Evolutionary conservation across 2,797 vertebrate genomes (phyloP).

Genomic region (Mormyrops boulengeri): DNA sequence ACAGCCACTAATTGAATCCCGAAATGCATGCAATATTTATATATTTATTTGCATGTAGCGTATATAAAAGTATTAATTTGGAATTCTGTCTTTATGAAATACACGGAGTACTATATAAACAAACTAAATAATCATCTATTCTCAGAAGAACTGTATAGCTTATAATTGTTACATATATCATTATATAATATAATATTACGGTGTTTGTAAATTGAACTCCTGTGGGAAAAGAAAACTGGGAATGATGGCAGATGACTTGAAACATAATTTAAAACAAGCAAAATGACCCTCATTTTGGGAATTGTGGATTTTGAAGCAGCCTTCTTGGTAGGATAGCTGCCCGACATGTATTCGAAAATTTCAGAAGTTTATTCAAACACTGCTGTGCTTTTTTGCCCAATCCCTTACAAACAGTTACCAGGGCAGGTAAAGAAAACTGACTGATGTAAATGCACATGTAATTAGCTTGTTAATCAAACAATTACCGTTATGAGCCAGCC

Average conservation of each 20-base stretch:
- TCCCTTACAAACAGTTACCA: neutral
- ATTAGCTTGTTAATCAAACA: constrained; percentile 9
- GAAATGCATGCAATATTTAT: neutral
- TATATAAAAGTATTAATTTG: neutral
- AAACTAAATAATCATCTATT: neutral
- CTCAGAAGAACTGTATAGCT: neutral
- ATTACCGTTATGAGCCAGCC: neutral
- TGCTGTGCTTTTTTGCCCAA: neutral
- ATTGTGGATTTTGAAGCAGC: neutral
- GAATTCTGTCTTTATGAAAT: neutral
- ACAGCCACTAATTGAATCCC: neutral
- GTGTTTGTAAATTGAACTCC: neutral
- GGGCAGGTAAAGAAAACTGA: neutral
- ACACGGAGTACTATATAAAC: neutral
- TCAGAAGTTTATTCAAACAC: neutral
- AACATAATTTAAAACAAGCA: neutral
- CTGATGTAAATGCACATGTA: neutral
- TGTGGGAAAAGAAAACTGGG: neutral
- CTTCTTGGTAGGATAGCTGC: neutral
- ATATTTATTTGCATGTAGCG: neutral
- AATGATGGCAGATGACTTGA: neutral
- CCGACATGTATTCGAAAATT: neutral
- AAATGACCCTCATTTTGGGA: neutral
- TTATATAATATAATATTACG: neutral
- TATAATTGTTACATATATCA: neutral